phyloP scores from a whole-genome alignment of 2,113 vertebrate species.

The Gadus chalcogrammus region DNA sequence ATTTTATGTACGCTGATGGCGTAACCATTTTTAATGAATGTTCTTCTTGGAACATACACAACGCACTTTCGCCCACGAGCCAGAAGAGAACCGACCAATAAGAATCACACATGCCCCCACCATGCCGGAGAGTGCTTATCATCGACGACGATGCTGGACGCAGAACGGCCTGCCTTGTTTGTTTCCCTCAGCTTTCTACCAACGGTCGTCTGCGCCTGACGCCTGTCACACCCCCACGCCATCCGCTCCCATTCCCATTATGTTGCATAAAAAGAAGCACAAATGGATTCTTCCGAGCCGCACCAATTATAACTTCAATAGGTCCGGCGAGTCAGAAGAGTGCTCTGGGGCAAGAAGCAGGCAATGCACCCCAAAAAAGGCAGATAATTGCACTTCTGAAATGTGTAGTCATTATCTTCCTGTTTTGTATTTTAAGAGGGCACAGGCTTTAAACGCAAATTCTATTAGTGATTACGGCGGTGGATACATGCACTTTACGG shows the following conservation, averaged over 20 bases:
- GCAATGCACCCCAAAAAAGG: neutral
- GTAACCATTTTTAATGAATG: too few relatives aligned
- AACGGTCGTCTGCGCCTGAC: neutral
- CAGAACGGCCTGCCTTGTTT: too few relatives aligned
- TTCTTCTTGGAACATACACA: too few relatives aligned
- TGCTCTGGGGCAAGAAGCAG: constrained; percentile 7
- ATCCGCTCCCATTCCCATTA: constrained; percentile 11
- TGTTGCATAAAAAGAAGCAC: constrained; percentile 22
- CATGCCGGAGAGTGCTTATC: too few relatives aligned
- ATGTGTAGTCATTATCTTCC: constrained; percentile 12
- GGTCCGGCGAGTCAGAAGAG: neutral
- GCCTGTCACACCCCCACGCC: constrained; percentile 18
- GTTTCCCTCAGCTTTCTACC: neutral
- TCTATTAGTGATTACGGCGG: neutral
- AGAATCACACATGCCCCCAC: too few relatives aligned
- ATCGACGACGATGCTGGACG: too few relatives aligned
- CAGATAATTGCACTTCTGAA: constrained; percentile 3
- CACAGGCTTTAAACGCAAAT: constrained; percentile 2
- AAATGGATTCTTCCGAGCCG: constrained; percentile 28
- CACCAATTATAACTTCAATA: constrained; percentile 9
- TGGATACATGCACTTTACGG: neutral
- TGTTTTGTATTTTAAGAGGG: neutral
- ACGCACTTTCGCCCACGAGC: too few relatives aligned
- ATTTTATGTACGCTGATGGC: too few relatives aligned
- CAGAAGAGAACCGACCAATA: too few relatives aligned